phyloP scores from a whole-genome alignment of 2,113 vertebrate genomes.

The Caretta caretta region DNA sequence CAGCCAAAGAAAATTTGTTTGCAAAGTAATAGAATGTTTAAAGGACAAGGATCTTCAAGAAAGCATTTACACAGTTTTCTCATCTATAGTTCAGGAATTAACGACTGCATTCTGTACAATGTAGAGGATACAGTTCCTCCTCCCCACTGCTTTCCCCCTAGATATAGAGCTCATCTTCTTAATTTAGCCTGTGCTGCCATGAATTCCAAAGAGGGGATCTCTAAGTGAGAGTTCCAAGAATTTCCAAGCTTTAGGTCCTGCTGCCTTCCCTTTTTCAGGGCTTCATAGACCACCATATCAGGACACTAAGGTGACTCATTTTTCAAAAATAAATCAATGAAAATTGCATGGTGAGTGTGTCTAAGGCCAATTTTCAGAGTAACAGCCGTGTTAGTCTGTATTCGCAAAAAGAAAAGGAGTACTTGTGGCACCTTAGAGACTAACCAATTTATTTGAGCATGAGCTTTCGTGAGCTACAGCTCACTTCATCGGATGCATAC shows the following conservation, averaged over 20 bases:
- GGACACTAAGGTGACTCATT: neutral
- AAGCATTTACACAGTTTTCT: neutral
- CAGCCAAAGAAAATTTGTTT: neutral
- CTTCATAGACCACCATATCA: neutral
- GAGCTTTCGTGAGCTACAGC: no score
- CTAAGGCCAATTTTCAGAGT: neutral
- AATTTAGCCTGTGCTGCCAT: neutral
- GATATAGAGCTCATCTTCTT: neutral
- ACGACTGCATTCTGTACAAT: neutral
- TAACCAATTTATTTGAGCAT: no score
- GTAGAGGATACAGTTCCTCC: neutral
- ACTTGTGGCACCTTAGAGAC: no score
- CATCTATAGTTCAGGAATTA: fast-evolving
- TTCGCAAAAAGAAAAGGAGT: no score
- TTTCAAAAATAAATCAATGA: neutral
- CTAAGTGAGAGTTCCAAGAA: neutral
- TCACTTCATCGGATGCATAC: no score
- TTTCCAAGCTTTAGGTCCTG: neutral
- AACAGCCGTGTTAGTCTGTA: no score
- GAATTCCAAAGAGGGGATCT: neutral
- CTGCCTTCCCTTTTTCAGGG: neutral
- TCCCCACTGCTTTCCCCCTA: neutral
- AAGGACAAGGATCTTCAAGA: slow-evolving; percentile 4
- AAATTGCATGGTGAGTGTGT: neutral
- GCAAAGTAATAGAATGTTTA: neutral